Evolutionary conservation across 2,113 vertebrate species (phyloP).

Genomic region (Zingel zingel): DNA sequence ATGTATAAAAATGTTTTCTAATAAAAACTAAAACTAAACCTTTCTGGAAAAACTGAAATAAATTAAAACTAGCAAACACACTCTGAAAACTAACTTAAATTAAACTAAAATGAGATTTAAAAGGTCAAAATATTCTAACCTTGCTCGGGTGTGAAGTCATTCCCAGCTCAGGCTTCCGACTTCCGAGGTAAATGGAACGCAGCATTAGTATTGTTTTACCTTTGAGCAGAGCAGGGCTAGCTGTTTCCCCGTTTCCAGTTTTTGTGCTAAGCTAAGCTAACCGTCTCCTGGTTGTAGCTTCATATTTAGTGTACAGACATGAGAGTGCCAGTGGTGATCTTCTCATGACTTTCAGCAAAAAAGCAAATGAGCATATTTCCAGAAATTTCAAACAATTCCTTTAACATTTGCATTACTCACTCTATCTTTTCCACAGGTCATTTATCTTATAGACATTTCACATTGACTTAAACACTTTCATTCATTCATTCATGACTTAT

Average conservation of each 20-base stretch:
- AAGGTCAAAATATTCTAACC: neutral
- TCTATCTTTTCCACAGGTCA: neutral
- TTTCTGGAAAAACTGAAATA: neutral
- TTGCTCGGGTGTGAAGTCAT: too few relatives aligned
- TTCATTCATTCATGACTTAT: neutral
- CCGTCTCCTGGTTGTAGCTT: neutral
- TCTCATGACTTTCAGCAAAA: neutral
- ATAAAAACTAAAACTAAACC: neutral
- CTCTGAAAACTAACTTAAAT: neutral
- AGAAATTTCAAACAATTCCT: neutral
- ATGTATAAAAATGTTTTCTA: too few relatives aligned
- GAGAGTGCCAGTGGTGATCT: neutral
- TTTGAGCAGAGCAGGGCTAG: neutral
- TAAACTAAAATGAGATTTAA: neutral
- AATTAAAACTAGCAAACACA: neutral
- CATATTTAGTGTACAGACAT: neutral
- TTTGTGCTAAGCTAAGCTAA: constrained; percentile 18
- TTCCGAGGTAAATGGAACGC: too few relatives aligned
- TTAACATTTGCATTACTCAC: neutral
- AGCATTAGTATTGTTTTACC: neutral
- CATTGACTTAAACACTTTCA: neutral
- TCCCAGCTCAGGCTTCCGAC: too few relatives aligned
- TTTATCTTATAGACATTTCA: neutral
- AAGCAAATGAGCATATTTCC: neutral
- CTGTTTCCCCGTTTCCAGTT: neutral